Evolutionary conservation across 2,797 vertebrate genomes (phyloP), one percentile per base, ranked within the genome.

Genomic region (Syncerus caffer): DNA sequence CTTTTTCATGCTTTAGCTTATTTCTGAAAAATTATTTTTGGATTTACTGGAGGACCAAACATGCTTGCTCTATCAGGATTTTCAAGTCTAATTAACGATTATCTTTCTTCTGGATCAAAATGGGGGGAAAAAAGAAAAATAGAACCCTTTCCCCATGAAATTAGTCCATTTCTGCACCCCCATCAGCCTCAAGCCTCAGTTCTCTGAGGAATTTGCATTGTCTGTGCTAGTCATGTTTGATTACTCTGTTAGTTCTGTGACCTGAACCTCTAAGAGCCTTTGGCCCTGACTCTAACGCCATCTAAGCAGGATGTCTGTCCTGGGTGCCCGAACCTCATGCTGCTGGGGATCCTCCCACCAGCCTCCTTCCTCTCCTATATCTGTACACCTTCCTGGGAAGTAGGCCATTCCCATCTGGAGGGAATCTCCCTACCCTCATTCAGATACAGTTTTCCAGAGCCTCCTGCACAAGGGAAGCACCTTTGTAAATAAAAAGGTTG

Each of bases 71-170:
- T 92, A 45, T 82, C 42, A 90, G 67, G 45, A 90, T 93, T 92
- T 93, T 38, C 78, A 90, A 78, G 23, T 92, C 87, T 95, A 50
- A 95, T 93, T 80, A 67, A 96, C 85, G 64, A 76, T 64, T 34
- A 83, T 45, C 1, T 34, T 23, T 87, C 71, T 83, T 83, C 74
- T 85, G 80, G 10, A 38, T 85, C 78, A 88, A 92, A 88, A 25
- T 57, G 4, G 6, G 55, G 57, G 4, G 13, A 6, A 51, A 15
- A 51, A n/a, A 64, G 38, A n/a, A 79, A 83, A 79, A 85, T 6
- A 76, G 89, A 84, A 62, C 29, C 5, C 0, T n/a, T 51, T 58
- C 42, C 19, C 17, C 34, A 19, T 58, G 57, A 90, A 82, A 80
- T 78, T 27, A 97, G 15, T 34, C 42, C 42, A 60, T 64, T 58